Percentiles rank a stretch among this genome's conserved stretches.
Evolutionary conservation across 1,140 invertebrate species (phyloP).

Genomic region (Pteromalus puparum): DNA sequence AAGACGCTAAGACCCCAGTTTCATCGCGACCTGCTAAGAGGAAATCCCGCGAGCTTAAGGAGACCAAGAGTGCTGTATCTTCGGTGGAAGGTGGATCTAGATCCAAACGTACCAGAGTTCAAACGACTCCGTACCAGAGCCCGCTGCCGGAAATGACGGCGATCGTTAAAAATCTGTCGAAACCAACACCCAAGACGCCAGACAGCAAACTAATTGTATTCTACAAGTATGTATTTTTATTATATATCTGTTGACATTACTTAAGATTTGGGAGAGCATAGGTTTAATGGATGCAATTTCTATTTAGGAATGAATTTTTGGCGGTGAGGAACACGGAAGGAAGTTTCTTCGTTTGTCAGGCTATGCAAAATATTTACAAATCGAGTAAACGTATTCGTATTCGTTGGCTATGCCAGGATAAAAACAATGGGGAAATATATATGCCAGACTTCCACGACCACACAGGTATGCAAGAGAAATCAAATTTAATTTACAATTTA

Average conservation of each 20-base stretch:
- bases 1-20: slow-evolving; percentile 52
- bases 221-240: slow-evolving; percentile 81
- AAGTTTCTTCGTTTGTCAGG: slow-evolving; percentile 93
- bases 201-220: slow-evolving; percentile 91
- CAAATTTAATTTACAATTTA: slow-evolving; percentile 44
- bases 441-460: slow-evolving; percentile 92
- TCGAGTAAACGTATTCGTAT: slow-evolving; percentile 88
- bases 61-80: slow-evolving; percentile 61
- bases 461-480: slow-evolving; percentile 78
- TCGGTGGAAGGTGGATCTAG: slow-evolving; percentile 71
- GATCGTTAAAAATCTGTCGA: slow-evolving; percentile 82
- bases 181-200: slow-evolving; percentile 77
- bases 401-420: slow-evolving; percentile 90
- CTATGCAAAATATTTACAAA: slow-evolving; percentile 93
- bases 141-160: slow-evolving; percentile 86
- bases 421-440: slow-evolving; percentile 83
- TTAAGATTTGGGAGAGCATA: slow-evolving; percentile 39
- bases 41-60: slow-evolving; percentile 71
- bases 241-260: slow-evolving; percentile 36
- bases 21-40: slow-evolving; percentile 61
- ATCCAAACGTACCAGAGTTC: slow-evolving; percentile 77
- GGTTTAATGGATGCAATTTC: slow-evolving; percentile 53
- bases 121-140: slow-evolving; percentile 88
- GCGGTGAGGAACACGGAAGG: slow-evolving; percentile 92
- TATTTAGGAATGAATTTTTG: slow-evolving; percentile 88